Evolutionary conservation across 2,888 invertebrate species (phyloP).

Genomic region (Erannis defoliaria): DNA sequence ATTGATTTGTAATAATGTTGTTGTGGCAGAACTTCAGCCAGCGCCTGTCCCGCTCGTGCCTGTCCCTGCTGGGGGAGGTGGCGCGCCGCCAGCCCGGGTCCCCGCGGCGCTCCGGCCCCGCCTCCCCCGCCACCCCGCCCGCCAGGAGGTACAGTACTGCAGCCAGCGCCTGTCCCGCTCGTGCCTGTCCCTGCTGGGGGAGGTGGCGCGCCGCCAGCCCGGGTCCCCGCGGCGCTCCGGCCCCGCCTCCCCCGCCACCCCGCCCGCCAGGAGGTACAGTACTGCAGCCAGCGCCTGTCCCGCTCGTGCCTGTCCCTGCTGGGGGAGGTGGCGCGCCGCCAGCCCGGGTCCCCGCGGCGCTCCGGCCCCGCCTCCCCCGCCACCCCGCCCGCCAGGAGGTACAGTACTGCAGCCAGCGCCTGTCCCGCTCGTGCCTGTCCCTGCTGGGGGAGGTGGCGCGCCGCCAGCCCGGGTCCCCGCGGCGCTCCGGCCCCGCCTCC

Average conservation of each 20-base stretch:
- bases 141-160: conserved; percentile 77
- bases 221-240: conserved; percentile 54
- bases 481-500: conserved; percentile 55
- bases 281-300: conserved; percentile 82
- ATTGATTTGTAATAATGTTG: no score
- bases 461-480: conserved; percentile 59
- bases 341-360: conserved; percentile 58
- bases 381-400: conserved; percentile 66
- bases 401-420: conserved; percentile 83
- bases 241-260: conserved; percentile 62
- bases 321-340: conserved; percentile 76
- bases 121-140: conserved; percentile 64
- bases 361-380: conserved; percentile 57
- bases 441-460: conserved; percentile 79
- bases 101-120: conserved; percentile 55
- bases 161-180: conserved; percentile 81
- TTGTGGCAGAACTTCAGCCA: conserved; percentile 83
- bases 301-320: conserved; percentile 79
- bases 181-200: conserved; percentile 77
- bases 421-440: conserved; percentile 79
- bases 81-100: conserved; percentile 66
- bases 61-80: conserved; percentile 78
- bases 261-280: conserved; percentile 71
- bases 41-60: conserved; percentile 78
- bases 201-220: conserved; percentile 75